These are phyloP conservation scores for Pentalonia nigronervosa DNA, from an alignment of 1,140 invertebrate species.

Conservation along the genomic window DNA sequence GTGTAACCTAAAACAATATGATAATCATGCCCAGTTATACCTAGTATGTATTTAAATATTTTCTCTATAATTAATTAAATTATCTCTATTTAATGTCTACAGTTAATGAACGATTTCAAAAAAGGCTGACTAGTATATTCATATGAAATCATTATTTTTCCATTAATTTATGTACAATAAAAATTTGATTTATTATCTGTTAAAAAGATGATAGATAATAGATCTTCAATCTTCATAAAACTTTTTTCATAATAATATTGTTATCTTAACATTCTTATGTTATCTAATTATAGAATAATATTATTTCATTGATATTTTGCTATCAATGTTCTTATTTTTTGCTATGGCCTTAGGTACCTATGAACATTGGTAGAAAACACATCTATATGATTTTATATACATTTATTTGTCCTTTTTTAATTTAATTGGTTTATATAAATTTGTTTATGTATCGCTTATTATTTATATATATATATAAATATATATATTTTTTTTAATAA, in stretches of 20 bases:
- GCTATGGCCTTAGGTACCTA: conserved; percentile 14
- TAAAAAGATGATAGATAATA: background rate
- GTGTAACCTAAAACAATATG: background rate
- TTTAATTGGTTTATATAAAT: background rate
- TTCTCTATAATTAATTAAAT: background rate
- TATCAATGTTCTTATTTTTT: conserved; percentile 38
- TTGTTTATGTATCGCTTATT: background rate
- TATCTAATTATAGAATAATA: conserved; percentile 52
- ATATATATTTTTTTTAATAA: conserved; percentile 2
- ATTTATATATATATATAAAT: background rate
- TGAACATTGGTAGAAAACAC: background rate
- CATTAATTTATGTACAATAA: conserved; percentile 16
- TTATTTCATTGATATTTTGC: conserved; percentile 10
- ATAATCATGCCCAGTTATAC: background rate
- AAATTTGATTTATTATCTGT: background rate
- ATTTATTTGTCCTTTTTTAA: conserved; percentile 15
- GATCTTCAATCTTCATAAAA: conserved; percentile 29
- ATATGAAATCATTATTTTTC: background rate
- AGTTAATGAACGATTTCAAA: background rate
- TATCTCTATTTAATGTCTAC: background rate
- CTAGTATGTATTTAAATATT: background rate
- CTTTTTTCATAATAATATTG: conserved; percentile 39
- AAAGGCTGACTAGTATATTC: conserved; percentile 40
- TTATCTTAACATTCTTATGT: conserved; percentile 39
- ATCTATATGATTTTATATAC: conserved; percentile 21